Percentiles rank a stretch among this genome's conserved stretches.
These are phyloP conservation scores for Channa maculata DNA, from an alignment of 2,113 vertebrate species.

Conservation along the genomic window DNA sequence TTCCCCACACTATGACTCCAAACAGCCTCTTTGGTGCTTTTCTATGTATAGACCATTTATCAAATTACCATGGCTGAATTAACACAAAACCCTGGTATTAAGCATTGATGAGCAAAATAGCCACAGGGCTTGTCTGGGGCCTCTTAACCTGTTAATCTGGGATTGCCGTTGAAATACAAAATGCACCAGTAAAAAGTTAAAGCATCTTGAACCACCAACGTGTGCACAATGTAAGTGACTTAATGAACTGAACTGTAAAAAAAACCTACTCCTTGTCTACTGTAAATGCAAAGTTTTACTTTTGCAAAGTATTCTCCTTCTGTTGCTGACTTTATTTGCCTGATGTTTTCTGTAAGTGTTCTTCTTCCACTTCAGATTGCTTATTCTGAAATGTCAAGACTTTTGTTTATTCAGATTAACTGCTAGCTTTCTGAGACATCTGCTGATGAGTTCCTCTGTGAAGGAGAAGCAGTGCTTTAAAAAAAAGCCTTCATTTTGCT, in stretches of 20 bases:
- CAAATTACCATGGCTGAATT: background rate
- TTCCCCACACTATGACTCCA: too few species aligned
- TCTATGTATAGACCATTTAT: background rate
- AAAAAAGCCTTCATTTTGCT: slow-evolving; percentile 20
- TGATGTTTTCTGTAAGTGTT: background rate
- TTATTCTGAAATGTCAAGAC: background rate
- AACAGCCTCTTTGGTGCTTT: too few species aligned
- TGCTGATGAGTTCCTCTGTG: background rate
- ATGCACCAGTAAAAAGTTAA: background rate
- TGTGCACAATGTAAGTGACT: background rate
- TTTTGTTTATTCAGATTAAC: background rate
- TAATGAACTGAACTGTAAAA: too few species aligned
- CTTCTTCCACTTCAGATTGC: too few species aligned
- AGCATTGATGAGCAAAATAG: too few species aligned
- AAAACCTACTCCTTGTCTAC: too few species aligned
- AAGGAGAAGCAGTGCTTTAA: background rate
- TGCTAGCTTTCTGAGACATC: background rate
- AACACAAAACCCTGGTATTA: background rate
- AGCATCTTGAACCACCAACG: background rate
- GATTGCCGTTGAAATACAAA: background rate
- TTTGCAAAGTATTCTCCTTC: too few species aligned
- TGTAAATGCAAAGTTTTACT: too few species aligned
- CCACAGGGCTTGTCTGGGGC: background rate
- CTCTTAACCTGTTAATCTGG: background rate
- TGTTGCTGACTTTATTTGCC: background rate